Evolutionary conservation across 2,113 vertebrate species (phyloP), one percentile per base, ranked within the genome.

Genomic region (Motacilla alba): DNA sequence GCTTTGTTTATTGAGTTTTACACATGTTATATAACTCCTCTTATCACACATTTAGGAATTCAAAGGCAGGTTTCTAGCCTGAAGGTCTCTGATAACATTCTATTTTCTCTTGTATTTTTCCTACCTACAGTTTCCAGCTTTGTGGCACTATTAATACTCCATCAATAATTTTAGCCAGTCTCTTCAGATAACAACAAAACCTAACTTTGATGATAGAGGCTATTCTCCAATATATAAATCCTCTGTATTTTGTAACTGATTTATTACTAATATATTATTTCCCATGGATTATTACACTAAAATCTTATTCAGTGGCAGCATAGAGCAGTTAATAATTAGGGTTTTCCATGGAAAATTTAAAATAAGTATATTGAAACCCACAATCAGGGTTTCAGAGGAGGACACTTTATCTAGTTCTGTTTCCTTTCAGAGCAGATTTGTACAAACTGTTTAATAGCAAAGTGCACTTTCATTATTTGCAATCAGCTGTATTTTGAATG

Each of bases 1-100:
- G 58, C 58, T 97, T 95, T 96, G 90, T 97, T 97, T 97, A 92
- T 83, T 81, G 80, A 96, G 72, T 77, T 96, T 97, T 90, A 94
- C 67, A 74, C 7, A 12, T 16, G 53, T 97, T 97, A 94, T 66
- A 22, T 95, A 97, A 97, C 95, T 92, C 85, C 39, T 92, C 81
- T 96, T 95, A 97, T 94, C 67, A 93, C 96, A 97, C 80, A 72
- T 94, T 92, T 85, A 91, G 58, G 59, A 80, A 91, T 93, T 94
- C 96, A 93, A 83, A 97, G 76, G 82, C 80, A 68, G 41, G 46
- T 96, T 79, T 93, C 67, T 89, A 73, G 85, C 93, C 80, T 74
- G 87, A 28, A 96, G 93, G 89, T 83, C 93, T 94, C 82, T 93
- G 89, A 95, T 93, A 96, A 80, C 58, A 83, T 90, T 76, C 52